Base-by-base conservation (phyloP, 2,797 vertebrate genomes). In the Myoxocephalus aenaeus region DNA sequence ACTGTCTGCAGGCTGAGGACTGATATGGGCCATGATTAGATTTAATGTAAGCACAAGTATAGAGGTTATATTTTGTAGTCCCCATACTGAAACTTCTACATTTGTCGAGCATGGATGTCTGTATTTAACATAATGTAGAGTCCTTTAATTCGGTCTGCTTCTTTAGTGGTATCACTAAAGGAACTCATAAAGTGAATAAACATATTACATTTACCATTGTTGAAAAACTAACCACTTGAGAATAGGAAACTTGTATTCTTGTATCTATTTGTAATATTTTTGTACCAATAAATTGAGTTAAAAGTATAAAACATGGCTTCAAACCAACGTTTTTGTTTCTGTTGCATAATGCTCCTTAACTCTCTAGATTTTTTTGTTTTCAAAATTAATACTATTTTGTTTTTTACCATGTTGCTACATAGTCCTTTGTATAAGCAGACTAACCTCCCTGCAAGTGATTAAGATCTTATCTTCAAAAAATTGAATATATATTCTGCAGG, bases 241-340 rank as follows among this genome's bases (percentile, higher is more conserved):
- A 68, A 59, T 72, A 69, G 17, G 61, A 91, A 80, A 80, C 25
- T 74, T 85, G 46, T 20, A 65, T 84, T 81, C 73, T 79, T 88
- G 68, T 86, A 85, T 90, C 70, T 81, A 84, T 91, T 89, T 91
- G 84, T 88, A 83, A 90, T 91, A 89, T 91, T 94, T 92, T 93
- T 92, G 73, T 93, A 92, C 86, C 85, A 94, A 93, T 94, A 94
- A 94, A 94, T 85, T 83, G 65, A 83, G 48, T 68, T 79, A 44
- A 86, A 86, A 72, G 18, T 75, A 51, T n/a, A 48, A 70, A 81
- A 80, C 56, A 48, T 75, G 34, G 15, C 53, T 73, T 61, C 29
- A 77, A 75, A 73, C 13, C 9, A 25, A 17, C 53, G 8, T 75
- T 14, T 73, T 69, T 76, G 9, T 73, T 84, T 74, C 20, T 76